A percentile compares a stretch with the other conserved stretches of the same genome.
These are phyloP conservation scores for Eilema sororculum DNA, from an alignment of 2,888 invertebrate genomes.

Conservation along the genomic window DNA sequence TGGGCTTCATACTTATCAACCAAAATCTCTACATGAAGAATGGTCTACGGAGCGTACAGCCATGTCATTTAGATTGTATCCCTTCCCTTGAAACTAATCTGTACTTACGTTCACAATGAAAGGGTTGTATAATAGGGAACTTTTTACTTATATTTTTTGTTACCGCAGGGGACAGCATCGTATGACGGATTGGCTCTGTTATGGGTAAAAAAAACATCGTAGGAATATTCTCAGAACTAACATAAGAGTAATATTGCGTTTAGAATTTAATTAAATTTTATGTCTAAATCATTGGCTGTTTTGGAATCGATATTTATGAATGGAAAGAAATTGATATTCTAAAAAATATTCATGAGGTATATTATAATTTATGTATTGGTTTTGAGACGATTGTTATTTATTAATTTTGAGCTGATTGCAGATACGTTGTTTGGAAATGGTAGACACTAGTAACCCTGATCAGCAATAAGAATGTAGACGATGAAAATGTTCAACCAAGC, in stretches of 20 bases:
- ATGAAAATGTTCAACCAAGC: background rate
- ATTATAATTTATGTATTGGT: background rate
- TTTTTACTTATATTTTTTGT: conserved; percentile 72
- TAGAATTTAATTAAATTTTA: conserved; percentile 21
- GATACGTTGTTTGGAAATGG: too few species aligned
- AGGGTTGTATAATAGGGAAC: conserved; percentile 79
- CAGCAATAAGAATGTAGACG: background rate
- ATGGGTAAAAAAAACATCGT: conserved; percentile 57
- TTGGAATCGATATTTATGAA: background rate
- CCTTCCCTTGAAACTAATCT: conserved; percentile 82
- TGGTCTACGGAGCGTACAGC: conserved; percentile 68
- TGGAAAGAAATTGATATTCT: background rate
- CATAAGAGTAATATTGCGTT: conserved; percentile 23
- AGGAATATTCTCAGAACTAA: conserved; percentile 47
- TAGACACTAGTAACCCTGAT: too few species aligned
- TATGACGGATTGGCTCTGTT: conserved; percentile 79
- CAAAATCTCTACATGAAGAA: conserved; percentile 81
- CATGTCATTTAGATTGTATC: conserved; percentile 85
- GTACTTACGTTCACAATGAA: conserved; percentile 64
- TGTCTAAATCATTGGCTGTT: conserved; percentile 11
- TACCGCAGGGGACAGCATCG: conserved; percentile 61
- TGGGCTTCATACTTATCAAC: conserved; percentile 78
- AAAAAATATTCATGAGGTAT: background rate
- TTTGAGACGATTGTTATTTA: background rate
- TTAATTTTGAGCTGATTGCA: background rate